phyloP scores from a whole-genome alignment of 2,797 vertebrate species.

The Cossypha niveicapilla region DNA sequence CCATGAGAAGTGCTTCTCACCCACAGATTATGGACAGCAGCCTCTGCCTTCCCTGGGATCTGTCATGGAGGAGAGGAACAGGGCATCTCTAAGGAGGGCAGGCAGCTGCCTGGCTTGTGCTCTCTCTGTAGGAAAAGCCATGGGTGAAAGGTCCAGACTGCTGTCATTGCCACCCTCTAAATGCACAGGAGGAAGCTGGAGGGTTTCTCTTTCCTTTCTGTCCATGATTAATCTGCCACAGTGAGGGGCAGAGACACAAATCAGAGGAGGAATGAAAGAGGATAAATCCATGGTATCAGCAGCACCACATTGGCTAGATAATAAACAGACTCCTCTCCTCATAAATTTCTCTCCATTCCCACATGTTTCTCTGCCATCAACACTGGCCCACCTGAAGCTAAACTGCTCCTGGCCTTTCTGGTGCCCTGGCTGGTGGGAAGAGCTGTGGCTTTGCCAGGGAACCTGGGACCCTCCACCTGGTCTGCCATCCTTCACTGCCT shows the following conservation, averaged over 20 bases:
- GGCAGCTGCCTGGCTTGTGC: background rate
- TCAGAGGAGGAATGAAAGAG: constrained; percentile 73
- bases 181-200: background rate
- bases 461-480: background rate
- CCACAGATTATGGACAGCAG: background rate
- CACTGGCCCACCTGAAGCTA: background rate
- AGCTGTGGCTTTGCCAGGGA: background rate
- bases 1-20: background rate
- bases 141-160: background rate
- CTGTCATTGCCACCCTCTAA: background rate
- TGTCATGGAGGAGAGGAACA: background rate
- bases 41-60: background rate
- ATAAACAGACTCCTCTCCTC: constrained; percentile 74
- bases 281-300: constrained; percentile 75
- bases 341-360: constrained; percentile 68
- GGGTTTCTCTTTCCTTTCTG: constrained; percentile 26
- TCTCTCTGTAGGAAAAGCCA: rapidly evolving
- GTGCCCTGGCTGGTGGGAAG: background rate
- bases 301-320: constrained; percentile 73
- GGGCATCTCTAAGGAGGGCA: background rate
- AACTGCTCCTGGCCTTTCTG: background rate
- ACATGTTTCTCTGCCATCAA: background rate
- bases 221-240: constrained; percentile 67
- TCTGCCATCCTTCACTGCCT: background rate
- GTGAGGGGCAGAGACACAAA: constrained; percentile 70